Evolutionary conservation across 2,797 vertebrate species (phyloP), one percentile per base, ranked within the genome.

Genomic region (Myotis myotis): DNA sequence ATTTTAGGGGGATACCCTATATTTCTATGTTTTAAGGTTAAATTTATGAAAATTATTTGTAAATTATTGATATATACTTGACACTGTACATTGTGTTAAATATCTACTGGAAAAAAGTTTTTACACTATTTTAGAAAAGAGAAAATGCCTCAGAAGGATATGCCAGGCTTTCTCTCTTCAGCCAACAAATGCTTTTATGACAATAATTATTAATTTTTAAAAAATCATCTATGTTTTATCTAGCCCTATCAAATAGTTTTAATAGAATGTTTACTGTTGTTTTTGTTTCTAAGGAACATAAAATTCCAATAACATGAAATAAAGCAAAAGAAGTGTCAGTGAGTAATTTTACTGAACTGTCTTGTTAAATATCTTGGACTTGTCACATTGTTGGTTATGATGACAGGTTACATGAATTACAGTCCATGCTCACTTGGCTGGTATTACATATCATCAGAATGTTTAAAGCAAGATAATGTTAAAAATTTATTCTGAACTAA

Each of bases 181-280:
- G 41, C 17, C 88, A 49, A 66, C 28, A 93, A 89, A 60, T 66
- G 66, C 28, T 91, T 95, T 95, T 68, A 91, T 93, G 64, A 83
- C 5, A 66, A 62, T 44, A 66, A 8, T 10, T 66, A 83, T 81
- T 79, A 78, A 83, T 51, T 91, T 70, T 20, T 19, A 38, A n/a
- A 38, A 44, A 15, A 47, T 53, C 17, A 25, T 30, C 28, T 30
- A 12, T 64, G 76, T 83, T 76, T 53, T 72, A 87, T 47, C 12
- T 38, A 90, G 22, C 12, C 1, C 30, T n/a, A 91, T 44, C 22
- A 62, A 80, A 30, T 53, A 79, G n/a, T 60, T 74, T 91, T 71
- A 86, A 51, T 30, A 87, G 10, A 80, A 60, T 66, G 22, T 53
- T 79, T 87, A 64, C 20, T 79, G 15, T 68, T 88, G 71, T 62